Evolutionary conservation across 2,113 vertebrate genomes (phyloP).

Genomic region (Struthidea cinerea): DNA sequence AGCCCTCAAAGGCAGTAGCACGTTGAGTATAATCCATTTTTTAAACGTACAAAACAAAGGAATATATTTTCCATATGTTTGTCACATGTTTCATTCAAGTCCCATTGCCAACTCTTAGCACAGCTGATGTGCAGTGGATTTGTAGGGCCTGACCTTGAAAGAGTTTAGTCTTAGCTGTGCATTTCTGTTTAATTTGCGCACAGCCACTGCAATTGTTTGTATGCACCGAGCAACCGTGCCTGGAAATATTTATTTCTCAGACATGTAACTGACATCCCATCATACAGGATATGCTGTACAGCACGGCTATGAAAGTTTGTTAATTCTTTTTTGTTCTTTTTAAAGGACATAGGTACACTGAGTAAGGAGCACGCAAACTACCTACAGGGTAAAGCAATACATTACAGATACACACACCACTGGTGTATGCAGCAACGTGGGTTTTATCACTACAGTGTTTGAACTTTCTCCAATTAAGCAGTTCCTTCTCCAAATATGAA

Average conservation of each 20-base stretch:
- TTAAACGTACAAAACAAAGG: not conserved
- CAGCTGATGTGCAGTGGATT: not conserved
- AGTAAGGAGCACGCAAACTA: not conserved
- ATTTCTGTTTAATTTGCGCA: not conserved
- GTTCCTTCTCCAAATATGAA: not conserved
- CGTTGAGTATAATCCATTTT: not conserved
- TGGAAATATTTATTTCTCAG: not conserved
- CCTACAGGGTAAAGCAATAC: not conserved
- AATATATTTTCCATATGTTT: slow-evolving; percentile 44
- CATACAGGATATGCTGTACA: not conserved
- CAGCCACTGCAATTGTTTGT: not conserved
- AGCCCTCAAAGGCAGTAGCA: slow-evolving; percentile 48
- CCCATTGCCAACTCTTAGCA: not conserved
- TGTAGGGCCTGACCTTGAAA: not conserved
- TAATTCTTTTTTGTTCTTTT: not conserved
- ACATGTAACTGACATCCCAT: not conserved
- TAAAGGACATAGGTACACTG: not conserved
- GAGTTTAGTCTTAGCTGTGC: not conserved
- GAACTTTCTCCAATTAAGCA: not conserved
- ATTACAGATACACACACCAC: not conserved
- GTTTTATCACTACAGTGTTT: not conserved
- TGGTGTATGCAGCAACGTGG: rapidly evolving
- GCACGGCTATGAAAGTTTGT: not conserved
- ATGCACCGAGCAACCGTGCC: not conserved
- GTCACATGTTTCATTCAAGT: slow-evolving; percentile 23